Conservation (phyloP, 2,113 vertebrate species). For the Sorex fumeus region DNA sequence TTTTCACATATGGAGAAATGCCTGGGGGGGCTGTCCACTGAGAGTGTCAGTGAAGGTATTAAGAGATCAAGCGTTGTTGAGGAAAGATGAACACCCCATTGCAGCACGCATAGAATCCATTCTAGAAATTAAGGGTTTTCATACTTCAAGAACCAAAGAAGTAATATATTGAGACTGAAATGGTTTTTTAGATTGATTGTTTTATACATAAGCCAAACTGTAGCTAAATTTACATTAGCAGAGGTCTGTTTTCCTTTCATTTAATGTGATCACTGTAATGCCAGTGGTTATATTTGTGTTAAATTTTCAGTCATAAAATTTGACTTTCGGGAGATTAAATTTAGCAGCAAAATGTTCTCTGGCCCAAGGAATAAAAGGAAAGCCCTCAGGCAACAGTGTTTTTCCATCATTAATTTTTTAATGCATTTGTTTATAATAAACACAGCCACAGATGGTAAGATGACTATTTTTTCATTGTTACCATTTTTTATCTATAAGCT, state of each 20-base stretch:
- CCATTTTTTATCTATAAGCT: constrained; percentile 66
- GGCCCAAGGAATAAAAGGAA: constrained; percentile 69
- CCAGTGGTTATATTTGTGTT: constrained; percentile 67
- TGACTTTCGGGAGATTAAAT: constrained; percentile 77
- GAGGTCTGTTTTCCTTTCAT: constrained; percentile 64
- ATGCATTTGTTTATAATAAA: constrained; percentile 75
- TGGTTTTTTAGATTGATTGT: constrained; percentile 62
- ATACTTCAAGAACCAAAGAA: constrained; percentile 56
- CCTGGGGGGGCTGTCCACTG: constrained; percentile 53
- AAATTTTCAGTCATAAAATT: constrained; percentile 74
- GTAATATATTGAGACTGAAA: constrained; percentile 32
- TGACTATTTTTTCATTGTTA: constrained; percentile 63
- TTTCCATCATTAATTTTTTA: constrained; percentile 48
- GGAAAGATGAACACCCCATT: constrained; percentile 65
- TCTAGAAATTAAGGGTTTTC: constrained; percentile 73
- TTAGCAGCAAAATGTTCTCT: constrained; percentile 73
- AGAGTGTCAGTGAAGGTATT: constrained; percentile 60
- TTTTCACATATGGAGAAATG: constrained; percentile 69
- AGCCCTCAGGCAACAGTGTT: constrained; percentile 57
- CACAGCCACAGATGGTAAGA: constrained; percentile 61
- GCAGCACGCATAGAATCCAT: constrained; percentile 68
- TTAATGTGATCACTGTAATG: constrained; percentile 50
- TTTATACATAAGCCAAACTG: constrained; percentile 1
- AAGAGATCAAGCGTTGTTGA: constrained; percentile 77
- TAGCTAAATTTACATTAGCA: constrained; percentile 3